Evolutionary conservation across 2,113 vertebrate genomes (phyloP), one percentile per base, ranked within the genome.

Genomic region (Daboia siamensis): DNA sequence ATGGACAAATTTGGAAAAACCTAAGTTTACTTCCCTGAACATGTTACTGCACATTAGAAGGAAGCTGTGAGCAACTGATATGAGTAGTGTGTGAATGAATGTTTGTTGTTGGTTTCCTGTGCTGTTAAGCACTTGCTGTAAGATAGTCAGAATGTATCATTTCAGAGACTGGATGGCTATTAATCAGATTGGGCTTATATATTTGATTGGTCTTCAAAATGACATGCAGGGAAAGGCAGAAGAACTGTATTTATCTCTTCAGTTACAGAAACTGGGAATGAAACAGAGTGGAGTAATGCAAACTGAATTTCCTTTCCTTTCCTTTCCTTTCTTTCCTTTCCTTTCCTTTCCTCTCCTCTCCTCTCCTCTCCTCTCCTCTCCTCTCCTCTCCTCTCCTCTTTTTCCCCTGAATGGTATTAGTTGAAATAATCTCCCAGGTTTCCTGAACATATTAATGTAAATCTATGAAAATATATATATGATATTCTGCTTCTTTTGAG

Each of bases 261-360:
- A 48, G 39, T 11, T 92, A 90, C 89, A 56, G 52, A 88, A 91
- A 90, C 80, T 46, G 88, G 7, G 89, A 94, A 90, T 94, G 33
- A 91, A 92, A 54, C 54, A 15, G 55, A 94, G 54, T 91, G 87
- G n/a, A 94, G 86, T 29, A 91, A 91, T 88, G 92, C 91, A 91
- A 56, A 74, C 10, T 7, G 10, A 29, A 64, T 69, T 69, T 15
- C n/a, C 13, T n/a, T 20, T 33, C 69, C 11, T 13, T n/a, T 64
- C 59, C 59, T 26, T 24, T 59, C 7, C 21, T 8, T 17, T 57
- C 59, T 29, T 29, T 61, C 23, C 24, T 61, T 5, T 29, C 59
- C 24, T 61, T 1, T 29, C 21, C 20, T 56, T 20, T 56, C 55
- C 15, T 56, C 4, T 56, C 55, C 55, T 56, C 4, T 20, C 55